These are phyloP conservation scores for Forbesichthys agassizii DNA, from an alignment of 2,113 vertebrate genomes.

Conservation along the genomic window DNA sequence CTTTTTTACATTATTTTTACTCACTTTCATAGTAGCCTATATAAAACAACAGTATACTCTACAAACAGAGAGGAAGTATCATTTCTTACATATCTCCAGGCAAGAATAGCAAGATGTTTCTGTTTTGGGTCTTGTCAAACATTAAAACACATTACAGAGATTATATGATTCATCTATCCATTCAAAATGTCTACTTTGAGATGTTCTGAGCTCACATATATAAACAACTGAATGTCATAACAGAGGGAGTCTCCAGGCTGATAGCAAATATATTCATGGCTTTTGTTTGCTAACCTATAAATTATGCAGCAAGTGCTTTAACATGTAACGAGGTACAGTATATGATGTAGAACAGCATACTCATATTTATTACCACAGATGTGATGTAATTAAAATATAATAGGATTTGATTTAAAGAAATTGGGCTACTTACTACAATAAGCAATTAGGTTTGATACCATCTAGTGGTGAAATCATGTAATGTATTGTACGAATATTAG, in stretches of 20 bases:
- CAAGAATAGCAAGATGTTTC: too few species aligned
- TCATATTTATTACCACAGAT: background rate
- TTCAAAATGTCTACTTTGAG: too few species aligned
- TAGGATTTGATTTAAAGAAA: background rate
- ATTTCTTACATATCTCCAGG: too few species aligned
- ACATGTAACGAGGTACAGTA: background rate
- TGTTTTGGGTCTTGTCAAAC: too few species aligned
- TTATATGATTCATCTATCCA: too few species aligned
- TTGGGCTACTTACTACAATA: background rate
- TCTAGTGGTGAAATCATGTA: conserved; percentile 48
- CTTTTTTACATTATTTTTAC: conserved; percentile 29
- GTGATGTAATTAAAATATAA: background rate
- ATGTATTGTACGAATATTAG: background rate
- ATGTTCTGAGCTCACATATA: too few species aligned
- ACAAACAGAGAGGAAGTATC: background rate
- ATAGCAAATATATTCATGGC: background rate
- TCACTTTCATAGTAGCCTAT: background rate
- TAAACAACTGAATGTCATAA: too few species aligned
- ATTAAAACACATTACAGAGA: too few species aligned
- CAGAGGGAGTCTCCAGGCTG: background rate
- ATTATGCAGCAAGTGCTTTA: background rate
- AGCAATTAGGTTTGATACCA: conserved; percentile 23
- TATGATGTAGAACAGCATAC: background rate
- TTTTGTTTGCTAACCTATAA: background rate
- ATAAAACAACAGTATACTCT: background rate